Percentiles rank a stretch among this genome's conserved stretches.
Evolutionary conservation across 1,140 invertebrate genomes (phyloP).

Genomic region (Neodiprion fabricii): DNA sequence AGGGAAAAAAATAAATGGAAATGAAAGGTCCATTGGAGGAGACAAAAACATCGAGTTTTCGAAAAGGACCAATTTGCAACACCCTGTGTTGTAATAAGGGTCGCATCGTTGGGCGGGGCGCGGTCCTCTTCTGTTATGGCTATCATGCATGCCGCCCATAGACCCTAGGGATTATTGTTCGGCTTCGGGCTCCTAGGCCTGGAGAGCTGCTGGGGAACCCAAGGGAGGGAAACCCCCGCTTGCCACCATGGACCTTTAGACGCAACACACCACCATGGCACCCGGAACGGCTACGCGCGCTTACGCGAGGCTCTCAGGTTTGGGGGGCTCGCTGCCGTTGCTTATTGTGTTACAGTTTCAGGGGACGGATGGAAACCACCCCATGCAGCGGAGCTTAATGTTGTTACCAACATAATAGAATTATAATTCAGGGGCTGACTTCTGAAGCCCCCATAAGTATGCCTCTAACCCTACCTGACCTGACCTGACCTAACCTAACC

Average conservation of each 20-base stretch:
- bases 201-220: no score
- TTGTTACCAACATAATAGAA: constrained; percentile 7
- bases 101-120: background rate
- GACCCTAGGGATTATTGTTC: background rate
- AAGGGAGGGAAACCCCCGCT: no score
- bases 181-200: background rate
- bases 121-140: constrained; percentile 1
- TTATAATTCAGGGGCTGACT: constrained; percentile 6
- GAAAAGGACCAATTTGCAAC: constrained; percentile 7
- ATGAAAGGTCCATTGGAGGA: background rate
- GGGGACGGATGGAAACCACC: background rate
- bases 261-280: no score
- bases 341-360: background rate
- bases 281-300: no score
- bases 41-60: background rate
- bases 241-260: no score
- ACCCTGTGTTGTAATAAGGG: constrained; percentile 4
- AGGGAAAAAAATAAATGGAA: background rate
- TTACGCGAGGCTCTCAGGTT: no score
- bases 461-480: no score
- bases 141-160: background rate
- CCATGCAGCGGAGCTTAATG: constrained; percentile 2
- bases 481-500: no score
- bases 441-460: background rate
- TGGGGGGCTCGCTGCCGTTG: background rate